These are phyloP conservation scores for Carcharodon carcharias DNA, from an alignment of 2,797 vertebrate genomes.

Conservation along the genomic window DNA sequence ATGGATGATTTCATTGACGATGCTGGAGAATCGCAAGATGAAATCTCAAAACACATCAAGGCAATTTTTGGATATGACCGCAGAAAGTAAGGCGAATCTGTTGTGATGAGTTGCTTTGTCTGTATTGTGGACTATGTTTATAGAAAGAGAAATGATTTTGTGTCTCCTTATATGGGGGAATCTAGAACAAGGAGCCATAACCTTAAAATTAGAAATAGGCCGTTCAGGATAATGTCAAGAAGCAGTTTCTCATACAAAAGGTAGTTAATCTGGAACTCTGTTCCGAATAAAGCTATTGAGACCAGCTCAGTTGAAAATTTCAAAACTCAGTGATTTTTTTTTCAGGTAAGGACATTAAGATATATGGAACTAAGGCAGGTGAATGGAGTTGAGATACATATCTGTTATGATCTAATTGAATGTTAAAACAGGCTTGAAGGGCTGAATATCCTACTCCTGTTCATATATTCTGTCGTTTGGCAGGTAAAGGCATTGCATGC, in stretches of 20 bases:
- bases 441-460: neutral
- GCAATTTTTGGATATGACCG: conserved; percentile 95
- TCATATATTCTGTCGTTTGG: neutral
- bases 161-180: neutral
- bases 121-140: neutral
- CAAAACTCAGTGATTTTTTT: neutral
- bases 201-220: neutral
- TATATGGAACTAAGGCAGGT: neutral
- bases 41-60: conserved; percentile 88
- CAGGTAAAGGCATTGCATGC: neutral
- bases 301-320: neutral
- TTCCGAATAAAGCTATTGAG: neutral
- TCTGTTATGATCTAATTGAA: neutral
- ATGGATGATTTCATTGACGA: conserved; percentile 99
- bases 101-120: neutral
- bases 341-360: neutral
- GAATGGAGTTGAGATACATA: neutral
- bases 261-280: neutral
- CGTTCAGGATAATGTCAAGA: neutral
- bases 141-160: neutral
- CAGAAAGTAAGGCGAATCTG: conserved; percentile 58
- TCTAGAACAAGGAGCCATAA: neutral
- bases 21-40: conserved; percentile 73
- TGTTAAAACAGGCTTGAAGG: neutral
- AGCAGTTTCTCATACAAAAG: neutral